phyloP scores from a whole-genome alignment of 2,888 invertebrate genomes.

The Caenorhabditis macrosperma region DNA sequence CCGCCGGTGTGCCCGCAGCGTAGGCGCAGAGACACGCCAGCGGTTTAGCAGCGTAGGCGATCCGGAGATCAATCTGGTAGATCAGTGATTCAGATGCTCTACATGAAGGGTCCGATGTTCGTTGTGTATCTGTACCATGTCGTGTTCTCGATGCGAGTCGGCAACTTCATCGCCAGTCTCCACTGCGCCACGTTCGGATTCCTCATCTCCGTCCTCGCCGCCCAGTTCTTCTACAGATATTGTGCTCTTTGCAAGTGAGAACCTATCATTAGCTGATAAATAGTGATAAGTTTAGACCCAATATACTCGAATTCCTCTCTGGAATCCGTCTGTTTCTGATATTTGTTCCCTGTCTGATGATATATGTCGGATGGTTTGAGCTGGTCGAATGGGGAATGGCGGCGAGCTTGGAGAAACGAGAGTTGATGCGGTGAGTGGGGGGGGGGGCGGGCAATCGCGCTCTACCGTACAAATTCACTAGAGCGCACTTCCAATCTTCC shows the following conservation, averaged over 20 bases:
- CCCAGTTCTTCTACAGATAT: constrained; percentile 15
- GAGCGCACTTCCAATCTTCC: too few relatives aligned
- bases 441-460: too few relatives aligned
- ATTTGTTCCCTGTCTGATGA: constrained; percentile 2
- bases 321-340: not conserved
- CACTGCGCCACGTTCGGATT: constrained; percentile 11
- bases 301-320: not conserved
- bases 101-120: constrained; percentile 17
- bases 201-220: constrained; percentile 9
- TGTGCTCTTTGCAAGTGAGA: not conserved
- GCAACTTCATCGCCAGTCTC: not conserved
- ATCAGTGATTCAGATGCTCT: constrained; percentile 8
- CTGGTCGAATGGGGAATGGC: constrained; percentile 16
- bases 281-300: not conserved
- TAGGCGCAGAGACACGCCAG: too few relatives aligned
- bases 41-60: too few relatives aligned
- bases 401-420: constrained; percentile 5
- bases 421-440: constrained; percentile 8
- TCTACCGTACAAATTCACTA: too few relatives aligned
- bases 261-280: not conserved
- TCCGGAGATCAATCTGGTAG: too few relatives aligned
- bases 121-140: not conserved
- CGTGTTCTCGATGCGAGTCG: not conserved
- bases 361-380: not conserved
- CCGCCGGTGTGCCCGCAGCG: too few relatives aligned